Evolutionary conservation across 2,797 vertebrate genomes (phyloP).

Genomic region (Hypotaenidia okinawae): DNA sequence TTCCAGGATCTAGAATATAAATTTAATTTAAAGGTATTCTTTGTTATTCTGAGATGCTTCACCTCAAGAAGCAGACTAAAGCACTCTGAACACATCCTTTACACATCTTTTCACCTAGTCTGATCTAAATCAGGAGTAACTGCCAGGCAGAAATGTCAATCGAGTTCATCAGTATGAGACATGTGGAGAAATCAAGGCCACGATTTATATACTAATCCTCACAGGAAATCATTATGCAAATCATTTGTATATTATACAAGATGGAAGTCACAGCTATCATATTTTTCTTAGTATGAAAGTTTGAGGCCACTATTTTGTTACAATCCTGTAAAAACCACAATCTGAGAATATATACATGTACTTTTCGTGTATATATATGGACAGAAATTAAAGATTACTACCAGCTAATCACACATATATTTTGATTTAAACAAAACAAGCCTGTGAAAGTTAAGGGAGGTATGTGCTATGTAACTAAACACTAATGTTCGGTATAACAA

Average conservation of each 20-base stretch:
- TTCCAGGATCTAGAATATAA: not conserved
- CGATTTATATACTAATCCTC: not conserved
- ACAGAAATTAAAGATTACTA: not conserved
- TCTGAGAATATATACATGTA: not conserved
- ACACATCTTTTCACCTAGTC: not conserved
- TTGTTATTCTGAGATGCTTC: not conserved
- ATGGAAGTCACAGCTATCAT: not conserved
- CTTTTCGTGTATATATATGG: not conserved
- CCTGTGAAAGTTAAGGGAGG: not conserved
- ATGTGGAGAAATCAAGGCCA: not conserved
- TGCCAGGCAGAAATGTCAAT: not conserved
- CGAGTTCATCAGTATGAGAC: not conserved
- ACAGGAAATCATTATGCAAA: not conserved
- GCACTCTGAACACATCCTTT: not conserved
- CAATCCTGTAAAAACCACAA: not conserved
- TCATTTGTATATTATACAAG: not conserved
- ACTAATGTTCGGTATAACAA: not conserved
- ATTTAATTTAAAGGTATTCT: not conserved
- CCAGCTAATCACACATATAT: not conserved
- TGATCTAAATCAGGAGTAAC: not conserved
- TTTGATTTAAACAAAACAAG: not conserved
- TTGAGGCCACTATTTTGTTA: not conserved
- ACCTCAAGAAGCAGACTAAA: not conserved
- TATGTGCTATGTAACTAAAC: not conserved
- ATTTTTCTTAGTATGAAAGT: not conserved